A percentile compares a stretch with the other conserved stretches of the same genome.
phyloP scores from a whole-genome alignment of 2,113 vertebrate species.

The Rhinolophus ferrumequinum region DNA sequence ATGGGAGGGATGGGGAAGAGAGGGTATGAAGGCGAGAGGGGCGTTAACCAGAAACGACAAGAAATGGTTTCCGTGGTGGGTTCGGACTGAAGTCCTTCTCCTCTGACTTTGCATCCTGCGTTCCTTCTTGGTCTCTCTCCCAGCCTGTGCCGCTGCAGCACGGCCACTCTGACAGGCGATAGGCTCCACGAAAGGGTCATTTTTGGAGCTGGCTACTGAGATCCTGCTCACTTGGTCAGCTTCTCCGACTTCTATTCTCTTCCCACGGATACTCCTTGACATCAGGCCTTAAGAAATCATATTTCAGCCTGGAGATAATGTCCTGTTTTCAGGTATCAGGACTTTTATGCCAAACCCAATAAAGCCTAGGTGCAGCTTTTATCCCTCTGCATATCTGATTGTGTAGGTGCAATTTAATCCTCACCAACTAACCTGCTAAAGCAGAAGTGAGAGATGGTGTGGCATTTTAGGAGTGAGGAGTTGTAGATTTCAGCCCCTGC shows the following conservation, averaged over 20 bases:
- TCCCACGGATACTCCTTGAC: constrained; percentile 61
- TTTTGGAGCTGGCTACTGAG: background rate
- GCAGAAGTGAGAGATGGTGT: background rate
- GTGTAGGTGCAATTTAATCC: constrained; percentile 56
- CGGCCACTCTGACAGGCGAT: background rate
- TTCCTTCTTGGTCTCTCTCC: background rate
- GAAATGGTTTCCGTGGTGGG: background rate
- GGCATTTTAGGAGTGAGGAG: background rate
- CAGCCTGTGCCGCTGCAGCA: background rate
- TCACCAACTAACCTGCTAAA: background rate
- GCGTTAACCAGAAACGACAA: constrained; percentile 23
- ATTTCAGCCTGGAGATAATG: constrained; percentile 59
- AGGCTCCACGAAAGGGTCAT: background rate
- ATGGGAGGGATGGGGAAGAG: background rate
- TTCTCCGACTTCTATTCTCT: background rate
- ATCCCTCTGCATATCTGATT: constrained; percentile 3
- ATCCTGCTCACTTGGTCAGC: background rate
- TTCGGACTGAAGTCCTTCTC: background rate
- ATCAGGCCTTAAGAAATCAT: constrained; percentile 38
- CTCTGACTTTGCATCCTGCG: background rate
- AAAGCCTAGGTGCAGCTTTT: constrained; percentile 31
- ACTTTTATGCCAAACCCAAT: constrained; percentile 11
- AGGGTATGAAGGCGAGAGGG: constrained; percentile 42
- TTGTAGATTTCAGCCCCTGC: background rate
- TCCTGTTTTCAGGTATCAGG: constrained; percentile 31